Base-by-base conservation (phyloP, 2,888 invertebrate species). In the Eilema sororculum region DNA sequence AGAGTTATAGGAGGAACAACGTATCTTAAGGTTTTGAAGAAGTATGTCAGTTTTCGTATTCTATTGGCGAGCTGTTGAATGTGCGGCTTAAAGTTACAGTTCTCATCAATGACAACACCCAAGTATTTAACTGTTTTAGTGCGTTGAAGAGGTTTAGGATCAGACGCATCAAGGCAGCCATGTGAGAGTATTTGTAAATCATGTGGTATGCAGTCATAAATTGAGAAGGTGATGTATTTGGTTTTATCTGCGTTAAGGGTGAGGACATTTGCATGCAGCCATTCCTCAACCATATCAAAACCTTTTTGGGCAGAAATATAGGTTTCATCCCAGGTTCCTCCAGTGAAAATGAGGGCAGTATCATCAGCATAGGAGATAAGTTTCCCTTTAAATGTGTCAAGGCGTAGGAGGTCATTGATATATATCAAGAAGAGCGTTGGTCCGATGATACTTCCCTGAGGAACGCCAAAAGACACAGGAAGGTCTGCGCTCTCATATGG, bases 81-180 rank as follows among this genome's bases (percentile, higher is more conserved):
- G 22, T 57, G 57, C 10, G 57, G 22, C 22, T 22, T 57, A 57
- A 57, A 57, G 57, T 57, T 57, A 22, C 22, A n/a, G 24, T 69
- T 22, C 6, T 65, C 65, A n/a, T 25, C 58, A 30, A 62, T 60
- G 41, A 60, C 65, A 12, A 63, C 20, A 24, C 24, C 28, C 30
- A 65, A 22, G 33, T 41, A 22, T 33, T 24, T 57, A 6, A 57
- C 22, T 8, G 57, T 57, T 3, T 13, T 10, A 22, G 28, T 60
- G 20, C 30, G 20, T 41, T 16, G 30, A 57, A 57, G 57, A 24
- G n/a, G 24, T n/a, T 57, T 57, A 4, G 10, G 5, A n/a, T 8
- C 30, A 33, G 30, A 33, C 8, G 30, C 30, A 33, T 33, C 30
- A 33, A 33, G 30, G 30, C 30, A 33, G 30, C 8, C 30, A 33